These are phyloP conservation scores for rabbit (Oryctolagus cuniculus) DNA, from an alignment of 2,113 vertebrate genomes.

Conservation along the genomic window mOryCun1.1 NC_091437.1:18035001-18035500, in stretches of 20 bases:
- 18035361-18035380: background rate
- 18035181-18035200: no score
- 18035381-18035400: constrained; percentile 19
- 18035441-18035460: background rate
- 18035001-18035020: no score
- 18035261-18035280: background rate
- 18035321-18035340: constrained; percentile 16
- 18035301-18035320: background rate
- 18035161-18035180: no score
- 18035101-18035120: no score
- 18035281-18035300: background rate
- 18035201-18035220: no score
- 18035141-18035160: no score
- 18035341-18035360: background rate
- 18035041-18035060: no score
- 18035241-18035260: background rate
- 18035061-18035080: no score
- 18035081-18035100: no score
- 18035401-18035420: background rate
- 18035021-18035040: no score
- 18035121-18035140: no score
- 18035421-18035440: constrained; percentile 11
- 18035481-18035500: background rate
- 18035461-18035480: background rate
- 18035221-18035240: background rate